Percentiles rank a stretch among this genome's conserved stretches.
These are phyloP conservation scores for Anoplophora glabripennis DNA, from an alignment of 1,140 invertebrate species.

Conservation along the genomic window DNA sequence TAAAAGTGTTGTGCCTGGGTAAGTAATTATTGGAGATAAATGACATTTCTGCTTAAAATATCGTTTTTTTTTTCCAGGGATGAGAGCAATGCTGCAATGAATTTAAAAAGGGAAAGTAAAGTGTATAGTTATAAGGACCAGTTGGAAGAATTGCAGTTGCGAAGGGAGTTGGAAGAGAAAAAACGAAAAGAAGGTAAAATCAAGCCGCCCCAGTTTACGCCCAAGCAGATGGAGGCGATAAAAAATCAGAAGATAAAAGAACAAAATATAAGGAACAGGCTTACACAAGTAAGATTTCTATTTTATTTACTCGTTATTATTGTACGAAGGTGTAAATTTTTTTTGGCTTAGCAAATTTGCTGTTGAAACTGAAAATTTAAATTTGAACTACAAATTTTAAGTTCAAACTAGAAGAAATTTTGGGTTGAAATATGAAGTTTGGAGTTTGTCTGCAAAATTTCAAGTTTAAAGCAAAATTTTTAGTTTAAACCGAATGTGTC, in stretches of 20 bases:
- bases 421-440: too few species aligned
- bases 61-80: slow-evolving; percentile 47
- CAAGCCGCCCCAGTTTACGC: slow-evolving; percentile 69
- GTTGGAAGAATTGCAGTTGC: slow-evolving; percentile 87
- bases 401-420: too few species aligned
- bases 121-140: slow-evolving; percentile 97
- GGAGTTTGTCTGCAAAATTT: too few species aligned
- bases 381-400: too few species aligned
- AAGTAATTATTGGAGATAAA: slow-evolving; percentile 2
- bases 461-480: too few species aligned
- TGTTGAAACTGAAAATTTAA: too few species aligned
- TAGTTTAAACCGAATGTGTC: too few species aligned
- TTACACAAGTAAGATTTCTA: slow-evolving; percentile 57
- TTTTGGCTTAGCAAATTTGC: too few species aligned
- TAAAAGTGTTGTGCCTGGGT: slow-evolving; percentile 82
- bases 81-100: slow-evolving; percentile 69
- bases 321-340: too few species aligned
- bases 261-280: slow-evolving; percentile 64
- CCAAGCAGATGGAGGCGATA: slow-evolving; percentile 91
- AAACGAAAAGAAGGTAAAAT: slow-evolving; percentile 77
- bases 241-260: slow-evolving; percentile 87
- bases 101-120: slow-evolving; percentile 95
- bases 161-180: slow-evolving; percentile 85
- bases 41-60: too few species aligned
- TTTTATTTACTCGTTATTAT: not conserved